Base-by-base conservation (phyloP, 2,888 invertebrate species). In the Campoplex nolae region DNA sequence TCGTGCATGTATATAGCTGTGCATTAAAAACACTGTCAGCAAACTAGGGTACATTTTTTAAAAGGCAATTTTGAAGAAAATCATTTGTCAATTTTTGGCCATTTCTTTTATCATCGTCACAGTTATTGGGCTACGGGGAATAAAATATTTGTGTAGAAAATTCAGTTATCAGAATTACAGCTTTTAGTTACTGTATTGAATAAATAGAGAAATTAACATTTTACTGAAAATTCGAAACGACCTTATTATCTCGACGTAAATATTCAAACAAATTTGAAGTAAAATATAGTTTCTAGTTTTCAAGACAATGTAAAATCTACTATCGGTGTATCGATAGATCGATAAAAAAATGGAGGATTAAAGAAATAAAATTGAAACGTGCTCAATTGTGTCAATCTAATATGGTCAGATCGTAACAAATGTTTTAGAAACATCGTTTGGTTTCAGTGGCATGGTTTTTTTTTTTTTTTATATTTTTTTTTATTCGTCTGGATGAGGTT, bases 1-100 rank as follows among this genome's bases (percentile, higher is more conserved):
- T 54, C 23, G 54, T 42, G 67, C 23, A 23, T 23, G 23, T 23
- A 23, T 23, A 23, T 38, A 18, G 16, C 65, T 45, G 35, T 62
- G n/a, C 76, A 51, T 77, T 67, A 51, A 35, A 35, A 45, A 65
- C 32, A 7, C 32, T 45, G 62, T 75, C n/a, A 67, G 65, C 62
- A 51, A 35, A 67, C 51, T 51, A 2, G n/a, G 35, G 51, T 13
- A 51, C 48, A 65, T 16, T 62, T 16, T 6, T 16, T 4, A 32
- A 32, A 32, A 2, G 16, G 16, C 3, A 62, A 32, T 16, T 16
- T 1, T 16, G 32, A 7, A 62, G 16, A 62, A 62, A 62, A 6
- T 13, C 0, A 3, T 9, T 9, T 23, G 3, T 28, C 28, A 58
- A 2, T 28, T 58, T 56, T 23, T 56, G 11, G 2, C 2, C 13